Evolutionary conservation across 2,113 vertebrate species (phyloP), one percentile per base, ranked within the genome.

Genomic region (Microcebus jonahi): DNA sequence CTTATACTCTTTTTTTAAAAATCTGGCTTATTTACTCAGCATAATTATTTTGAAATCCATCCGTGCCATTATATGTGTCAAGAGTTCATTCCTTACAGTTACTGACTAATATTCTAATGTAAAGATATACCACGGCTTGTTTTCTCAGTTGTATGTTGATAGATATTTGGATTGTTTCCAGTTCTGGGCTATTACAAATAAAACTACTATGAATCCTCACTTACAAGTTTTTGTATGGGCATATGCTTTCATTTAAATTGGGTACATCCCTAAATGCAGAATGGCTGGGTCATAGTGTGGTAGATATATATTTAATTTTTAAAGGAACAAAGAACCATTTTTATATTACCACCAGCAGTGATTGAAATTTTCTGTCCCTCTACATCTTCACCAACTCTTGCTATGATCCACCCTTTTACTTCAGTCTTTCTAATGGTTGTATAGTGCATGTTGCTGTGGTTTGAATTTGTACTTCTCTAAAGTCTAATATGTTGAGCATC

Each of bases 181-280:
- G 17, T 53, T 70, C 11, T 17, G 45, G n/a, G 18, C 10, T 81
- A 8, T 63, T 86, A 68, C 36, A 25, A 76, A 89, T 81, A 79
- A 73, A 86, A 48, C 6, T 77, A 8, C 48, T 75, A 59, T 36
- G 31, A 67, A 79, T 73, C 77, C 73, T 59, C n/a, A 84, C 8
- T 31, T 61, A 34, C 2, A 84, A 34, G 63, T 36, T 17, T 92
- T 89, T 89, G 14, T 77, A 31, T 73, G 57, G 39, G 67, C n/a
- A 29, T 75, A 68, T 27, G 39, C 42, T 73, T 96, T 94, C 13
- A 73, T 34, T 94, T 96, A 83, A 88, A 84, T 84, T 67, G 48
- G 17, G 23, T 73, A 42, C 83, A 79, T 83, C 17, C 20, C 20
- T 83, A 65, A 25, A 15, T 59, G 17, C 48, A 8, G 57, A 88